phyloP scores from a whole-genome alignment of 2,113 vertebrate species.

The Heterocephalus glaber region DNA sequence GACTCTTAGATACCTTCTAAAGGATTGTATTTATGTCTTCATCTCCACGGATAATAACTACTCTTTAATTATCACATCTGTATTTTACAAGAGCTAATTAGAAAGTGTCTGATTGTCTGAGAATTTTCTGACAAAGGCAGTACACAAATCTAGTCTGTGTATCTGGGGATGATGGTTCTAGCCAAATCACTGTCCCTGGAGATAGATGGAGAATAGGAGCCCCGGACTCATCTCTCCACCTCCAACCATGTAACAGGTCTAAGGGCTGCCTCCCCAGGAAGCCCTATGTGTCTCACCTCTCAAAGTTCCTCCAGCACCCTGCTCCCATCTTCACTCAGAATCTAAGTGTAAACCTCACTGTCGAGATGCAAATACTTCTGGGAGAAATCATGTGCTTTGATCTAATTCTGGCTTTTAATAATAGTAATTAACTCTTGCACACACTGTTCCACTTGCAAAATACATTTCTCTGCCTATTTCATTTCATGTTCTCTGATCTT shows the following conservation, averaged over 20 bases:
- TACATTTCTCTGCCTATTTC: background rate
- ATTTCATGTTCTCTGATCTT: background rate
- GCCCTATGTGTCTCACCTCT: background rate
- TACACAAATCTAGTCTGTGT: background rate
- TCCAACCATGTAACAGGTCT: background rate
- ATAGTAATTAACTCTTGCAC: background rate
- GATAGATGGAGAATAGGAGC: background rate
- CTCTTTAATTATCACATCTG: constrained; percentile 22
- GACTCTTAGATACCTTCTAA: background rate
- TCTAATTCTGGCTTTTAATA: constrained; percentile 23
- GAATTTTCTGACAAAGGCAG: constrained; percentile 30
- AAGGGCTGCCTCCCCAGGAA: background rate
- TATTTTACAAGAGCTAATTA: constrained; percentile 40
- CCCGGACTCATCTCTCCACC: background rate
- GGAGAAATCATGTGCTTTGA: background rate
- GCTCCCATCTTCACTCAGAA: background rate
- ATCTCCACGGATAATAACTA: background rate
- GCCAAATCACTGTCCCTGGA: background rate
- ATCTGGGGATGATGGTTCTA: background rate
- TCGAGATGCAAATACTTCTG: constrained; percentile 8
- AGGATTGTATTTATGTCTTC: background rate
- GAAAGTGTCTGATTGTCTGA: constrained; percentile 43
- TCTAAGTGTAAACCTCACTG: background rate
- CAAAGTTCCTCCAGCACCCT: background rate
- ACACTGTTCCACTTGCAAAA: background rate